Percentiles rank a stretch among this genome's conserved stretches.
Conservation (phyloP, 2,888 invertebrate species). For the Noctua janthe region DNA sequence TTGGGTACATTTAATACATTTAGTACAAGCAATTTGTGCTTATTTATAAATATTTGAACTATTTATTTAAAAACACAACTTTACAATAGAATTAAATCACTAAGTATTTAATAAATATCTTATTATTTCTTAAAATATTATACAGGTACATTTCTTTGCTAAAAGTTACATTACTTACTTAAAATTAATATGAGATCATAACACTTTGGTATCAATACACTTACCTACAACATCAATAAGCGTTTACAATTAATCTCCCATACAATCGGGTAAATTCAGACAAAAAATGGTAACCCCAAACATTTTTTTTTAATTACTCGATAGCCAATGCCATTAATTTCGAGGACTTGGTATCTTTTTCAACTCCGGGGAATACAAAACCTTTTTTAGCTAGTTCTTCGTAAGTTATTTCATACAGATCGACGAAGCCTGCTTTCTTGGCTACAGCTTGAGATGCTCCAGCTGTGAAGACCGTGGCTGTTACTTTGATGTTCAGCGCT, state of each 20-base stretch:
- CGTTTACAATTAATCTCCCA: slow-evolving; percentile 1
- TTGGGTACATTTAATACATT: not conserved
- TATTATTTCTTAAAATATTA: not conserved
- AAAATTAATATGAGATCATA: slow-evolving; percentile 32
- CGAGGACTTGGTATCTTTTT: slow-evolving; percentile 82
- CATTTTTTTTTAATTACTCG: slow-evolving; percentile 63
- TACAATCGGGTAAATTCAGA: slow-evolving; percentile 3
- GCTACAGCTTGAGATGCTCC: slow-evolving; percentile 88
- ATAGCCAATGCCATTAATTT: slow-evolving; percentile 85
- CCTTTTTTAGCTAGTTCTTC: slow-evolving; percentile 85
- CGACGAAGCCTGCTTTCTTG: slow-evolving; percentile 86
- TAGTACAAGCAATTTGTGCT: not conserved
- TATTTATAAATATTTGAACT: not conserved
- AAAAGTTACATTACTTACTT: slow-evolving; percentile 4
- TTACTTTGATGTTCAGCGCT: slow-evolving; percentile 85
- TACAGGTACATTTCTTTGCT: slow-evolving; percentile 42
- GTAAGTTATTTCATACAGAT: slow-evolving; percentile 83
- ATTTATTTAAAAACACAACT: not conserved
- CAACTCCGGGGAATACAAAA: slow-evolving; percentile 83
- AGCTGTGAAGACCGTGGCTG: slow-evolving; percentile 89
- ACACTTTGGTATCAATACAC: not conserved
- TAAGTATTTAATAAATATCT: not conserved
- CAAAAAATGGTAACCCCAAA: slow-evolving; percentile 1
- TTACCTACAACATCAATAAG: not conserved
- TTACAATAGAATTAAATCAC: not conserved